Evolutionary conservation across 1,140 invertebrate genomes (phyloP).

Genomic region (Eumeta japonica): DNA sequence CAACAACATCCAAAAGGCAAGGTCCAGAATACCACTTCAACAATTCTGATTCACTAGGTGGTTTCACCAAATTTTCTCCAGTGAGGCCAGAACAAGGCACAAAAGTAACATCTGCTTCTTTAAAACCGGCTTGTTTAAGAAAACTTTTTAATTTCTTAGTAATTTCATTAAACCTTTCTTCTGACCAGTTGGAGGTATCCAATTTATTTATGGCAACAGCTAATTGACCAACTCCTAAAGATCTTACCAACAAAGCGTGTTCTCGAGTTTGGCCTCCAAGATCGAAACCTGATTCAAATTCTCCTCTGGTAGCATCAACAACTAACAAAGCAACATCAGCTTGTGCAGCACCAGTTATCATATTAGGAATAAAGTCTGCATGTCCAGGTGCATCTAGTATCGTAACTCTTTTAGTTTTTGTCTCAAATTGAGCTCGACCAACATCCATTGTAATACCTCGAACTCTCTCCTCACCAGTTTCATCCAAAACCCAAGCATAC

Average conservation of each 20-base stretch:
- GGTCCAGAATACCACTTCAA: slow-evolving; percentile 85
- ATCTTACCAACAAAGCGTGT: slow-evolving; percentile 88
- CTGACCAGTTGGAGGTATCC: slow-evolving; percentile 76
- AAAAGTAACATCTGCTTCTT: slow-evolving; percentile 83
- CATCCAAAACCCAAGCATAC: slow-evolving; percentile 99
- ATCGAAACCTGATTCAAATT: slow-evolving; percentile 99
- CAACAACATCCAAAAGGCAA: slow-evolving; percentile 78
- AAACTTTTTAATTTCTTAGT: slow-evolving; percentile 82
- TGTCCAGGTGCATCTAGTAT: slow-evolving; percentile 97
- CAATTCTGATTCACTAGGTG: slow-evolving; percentile 68
- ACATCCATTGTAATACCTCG: slow-evolving; percentile 94
- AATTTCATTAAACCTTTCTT: slow-evolving; percentile 86
- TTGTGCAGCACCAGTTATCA: slow-evolving; percentile 96
- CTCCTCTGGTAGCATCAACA: slow-evolving; percentile 91
- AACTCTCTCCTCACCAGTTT: slow-evolving; percentile 94
- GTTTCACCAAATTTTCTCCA: slow-evolving; percentile 85
- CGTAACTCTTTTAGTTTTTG: slow-evolving; percentile 79
- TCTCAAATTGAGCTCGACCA: slow-evolving; percentile 91
- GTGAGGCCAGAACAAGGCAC: slow-evolving; percentile 94
- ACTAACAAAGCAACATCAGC: slow-evolving; percentile 96
- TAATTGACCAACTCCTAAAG: slow-evolving; percentile 86
- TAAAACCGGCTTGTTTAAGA: slow-evolving; percentile 92
- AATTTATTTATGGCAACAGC: slow-evolving; percentile 86
- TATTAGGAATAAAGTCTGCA: slow-evolving; percentile 98
- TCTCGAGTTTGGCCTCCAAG: slow-evolving; percentile 96